phyloP scores from a whole-genome alignment of 2,888 invertebrate genomes.

The Aleiodes alternator region DNA sequence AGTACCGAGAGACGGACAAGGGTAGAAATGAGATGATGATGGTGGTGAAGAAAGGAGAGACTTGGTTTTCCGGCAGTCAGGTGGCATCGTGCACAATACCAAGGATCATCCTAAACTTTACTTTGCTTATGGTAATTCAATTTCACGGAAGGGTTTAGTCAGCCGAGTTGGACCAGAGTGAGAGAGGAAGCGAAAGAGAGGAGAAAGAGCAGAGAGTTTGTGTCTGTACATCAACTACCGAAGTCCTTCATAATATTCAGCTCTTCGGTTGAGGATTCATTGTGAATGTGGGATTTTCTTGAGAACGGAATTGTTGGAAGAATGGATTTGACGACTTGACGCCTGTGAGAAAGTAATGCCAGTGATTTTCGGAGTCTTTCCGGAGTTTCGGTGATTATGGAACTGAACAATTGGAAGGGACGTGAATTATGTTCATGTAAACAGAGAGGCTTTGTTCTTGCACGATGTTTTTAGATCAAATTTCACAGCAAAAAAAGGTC shows the following conservation, averaged over 20 bases:
- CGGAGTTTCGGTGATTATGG: not conserved
- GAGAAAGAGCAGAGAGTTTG: slow-evolving; percentile 18
- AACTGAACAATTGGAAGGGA: not conserved
- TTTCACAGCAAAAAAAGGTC: too few species aligned
- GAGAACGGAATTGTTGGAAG: slow-evolving; percentile 34
- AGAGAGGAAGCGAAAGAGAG: slow-evolving; percentile 35
- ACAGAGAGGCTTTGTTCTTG: too few species aligned
- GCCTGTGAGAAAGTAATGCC: slow-evolving; percentile 51
- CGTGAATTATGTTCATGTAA: not conserved
- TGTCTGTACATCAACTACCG: slow-evolving; percentile 51
- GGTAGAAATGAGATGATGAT: slow-evolving; percentile 13
- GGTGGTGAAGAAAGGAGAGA: slow-evolving; percentile 50
- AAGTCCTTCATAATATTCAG: slow-evolving; percentile 54
- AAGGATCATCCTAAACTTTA: slow-evolving; percentile 70
- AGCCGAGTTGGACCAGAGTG: slow-evolving; percentile 23
- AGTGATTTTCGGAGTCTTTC: slow-evolving; percentile 3
- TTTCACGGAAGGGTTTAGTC: slow-evolving; percentile 62
- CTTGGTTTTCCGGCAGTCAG: slow-evolving; percentile 60
- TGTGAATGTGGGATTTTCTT: slow-evolving; percentile 11
- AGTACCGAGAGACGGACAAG: slow-evolving; percentile 33
- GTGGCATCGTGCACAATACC: slow-evolving; percentile 67
- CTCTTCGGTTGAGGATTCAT: slow-evolving; percentile 19
- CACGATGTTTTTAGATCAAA: too few species aligned
- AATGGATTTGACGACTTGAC: slow-evolving; percentile 71
- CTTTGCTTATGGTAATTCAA: slow-evolving; percentile 73